phyloP scores from a whole-genome alignment of 2,113 vertebrate genomes.

The Reinhardtius hippoglossoides region DNA sequence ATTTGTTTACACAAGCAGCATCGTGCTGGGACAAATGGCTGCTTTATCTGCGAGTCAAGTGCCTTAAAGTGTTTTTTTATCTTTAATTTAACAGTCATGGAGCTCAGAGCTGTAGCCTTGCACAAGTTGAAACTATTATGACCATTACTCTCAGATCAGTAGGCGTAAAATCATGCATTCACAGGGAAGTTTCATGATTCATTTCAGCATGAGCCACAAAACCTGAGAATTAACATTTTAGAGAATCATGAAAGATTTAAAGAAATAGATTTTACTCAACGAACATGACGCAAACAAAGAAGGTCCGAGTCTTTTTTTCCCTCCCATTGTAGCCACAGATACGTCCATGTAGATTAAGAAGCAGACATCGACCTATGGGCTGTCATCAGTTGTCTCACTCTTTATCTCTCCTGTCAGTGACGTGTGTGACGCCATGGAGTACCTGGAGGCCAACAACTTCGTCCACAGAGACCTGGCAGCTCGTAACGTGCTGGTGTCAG shows the following conservation, averaged over 20 bases:
- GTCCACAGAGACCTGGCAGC: slow-evolving; percentile 97
- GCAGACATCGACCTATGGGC: background rate
- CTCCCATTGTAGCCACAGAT: background rate
- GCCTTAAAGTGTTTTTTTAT: slow-evolving; percentile 15
- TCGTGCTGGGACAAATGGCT: slow-evolving; percentile 1
- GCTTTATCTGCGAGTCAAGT: slow-evolving; percentile 23
- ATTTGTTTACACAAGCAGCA: slow-evolving; percentile 20
- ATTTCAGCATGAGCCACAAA: background rate
- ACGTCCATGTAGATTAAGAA: background rate
- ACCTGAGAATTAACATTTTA: background rate
- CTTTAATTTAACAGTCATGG: slow-evolving; percentile 13
- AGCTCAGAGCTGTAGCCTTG: slow-evolving; percentile 2
- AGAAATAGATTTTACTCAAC: no score
- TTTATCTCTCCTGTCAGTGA: slow-evolving; percentile 78
- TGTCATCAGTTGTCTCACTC: background rate
- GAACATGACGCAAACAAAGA: background rate
- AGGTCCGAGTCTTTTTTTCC: background rate
- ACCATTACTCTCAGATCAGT: background rate
- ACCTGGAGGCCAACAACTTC: slow-evolving; percentile 95
- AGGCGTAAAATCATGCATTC: background rate
- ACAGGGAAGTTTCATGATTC: background rate
- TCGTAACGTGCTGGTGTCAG: slow-evolving; percentile 96
- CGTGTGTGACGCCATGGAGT: slow-evolving; percentile 98
- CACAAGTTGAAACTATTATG: background rate
- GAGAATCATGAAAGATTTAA: background rate